These are phyloP conservation scores for Enteromius viviparus DNA, from an alignment of 2,797 vertebrate species.

Conservation along the genomic window DNA sequence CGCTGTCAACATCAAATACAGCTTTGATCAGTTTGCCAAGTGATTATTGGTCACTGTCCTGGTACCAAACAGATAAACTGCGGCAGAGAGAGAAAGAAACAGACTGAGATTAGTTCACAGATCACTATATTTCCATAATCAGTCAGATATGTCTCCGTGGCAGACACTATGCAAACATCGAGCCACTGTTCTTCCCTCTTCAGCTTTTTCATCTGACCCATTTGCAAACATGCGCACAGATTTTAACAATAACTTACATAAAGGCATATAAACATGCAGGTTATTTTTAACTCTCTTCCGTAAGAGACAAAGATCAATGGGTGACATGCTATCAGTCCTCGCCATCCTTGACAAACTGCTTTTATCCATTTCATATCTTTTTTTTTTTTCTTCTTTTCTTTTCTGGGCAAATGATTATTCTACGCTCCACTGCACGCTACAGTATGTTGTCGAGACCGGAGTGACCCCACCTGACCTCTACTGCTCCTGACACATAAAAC, in stretches of 20 bases:
- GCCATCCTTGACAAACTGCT: constrained; percentile 40
- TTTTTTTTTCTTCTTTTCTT: not conserved
- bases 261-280: constrained; percentile 33
- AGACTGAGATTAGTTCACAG: constrained; percentile 32
- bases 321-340: constrained; percentile 46
- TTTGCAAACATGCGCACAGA: constrained; percentile 39
- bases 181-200: constrained; percentile 28
- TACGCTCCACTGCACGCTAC: constrained; percentile 42
- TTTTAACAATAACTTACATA: constrained; percentile 49
- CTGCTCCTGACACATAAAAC: constrained; percentile 1
- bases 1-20: constrained; percentile 3
- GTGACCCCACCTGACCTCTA: constrained; percentile 51
- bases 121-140: constrained; percentile 49
- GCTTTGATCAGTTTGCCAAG: constrained; percentile 7
- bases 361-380: constrained; percentile 36
- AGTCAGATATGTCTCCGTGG: constrained; percentile 35
- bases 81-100: not conserved
- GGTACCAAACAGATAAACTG: constrained; percentile 7
- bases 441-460: constrained; percentile 20
- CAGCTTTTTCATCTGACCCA: constrained; percentile 41
- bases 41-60: not conserved
- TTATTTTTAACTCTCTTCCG: constrained; percentile 64
- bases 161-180: constrained; percentile 58
- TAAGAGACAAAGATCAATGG: constrained; percentile 56
- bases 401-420: constrained; percentile 33